Evolutionary conservation across 2,113 vertebrate species (phyloP).

Genomic region (Chrysemys picta): DNA sequence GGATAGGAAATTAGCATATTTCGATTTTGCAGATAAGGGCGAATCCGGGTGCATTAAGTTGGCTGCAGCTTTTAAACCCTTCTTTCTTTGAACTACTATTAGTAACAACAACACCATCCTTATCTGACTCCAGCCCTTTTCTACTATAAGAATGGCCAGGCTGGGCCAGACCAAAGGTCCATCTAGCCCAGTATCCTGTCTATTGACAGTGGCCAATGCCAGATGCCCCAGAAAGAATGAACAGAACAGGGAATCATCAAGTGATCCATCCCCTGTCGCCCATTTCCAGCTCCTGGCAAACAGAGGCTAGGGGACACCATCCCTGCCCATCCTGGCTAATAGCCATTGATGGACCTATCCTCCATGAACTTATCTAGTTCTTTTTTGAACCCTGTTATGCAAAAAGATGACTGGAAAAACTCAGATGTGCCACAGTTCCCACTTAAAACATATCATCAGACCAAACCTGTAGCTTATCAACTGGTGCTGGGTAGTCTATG

Average conservation of each 20-base stretch:
- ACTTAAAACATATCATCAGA: neutral
- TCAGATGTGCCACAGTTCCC: neutral
- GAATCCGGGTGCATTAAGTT: neutral
- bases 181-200: no score
- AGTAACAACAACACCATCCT: neutral
- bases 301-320: no score
- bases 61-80: neutral
- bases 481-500: neutral
- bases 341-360: no score
- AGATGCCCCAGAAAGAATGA: no score
- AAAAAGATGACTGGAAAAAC: neutral
- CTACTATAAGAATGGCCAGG: neutral
- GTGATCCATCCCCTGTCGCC: no score
- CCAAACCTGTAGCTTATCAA: neutral
- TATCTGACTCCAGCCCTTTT: neutral
- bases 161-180: no score
- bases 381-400: no score
- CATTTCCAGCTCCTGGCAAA: no score
- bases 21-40: neutral
- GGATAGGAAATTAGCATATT: accelerated
- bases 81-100: neutral
- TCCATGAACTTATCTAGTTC: no score
- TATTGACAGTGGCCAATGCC: no score
- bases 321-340: no score
- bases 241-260: no score